Evolutionary conservation across 2,888 invertebrate species (phyloP).

Genomic region (Orthosia incerta): DNA sequence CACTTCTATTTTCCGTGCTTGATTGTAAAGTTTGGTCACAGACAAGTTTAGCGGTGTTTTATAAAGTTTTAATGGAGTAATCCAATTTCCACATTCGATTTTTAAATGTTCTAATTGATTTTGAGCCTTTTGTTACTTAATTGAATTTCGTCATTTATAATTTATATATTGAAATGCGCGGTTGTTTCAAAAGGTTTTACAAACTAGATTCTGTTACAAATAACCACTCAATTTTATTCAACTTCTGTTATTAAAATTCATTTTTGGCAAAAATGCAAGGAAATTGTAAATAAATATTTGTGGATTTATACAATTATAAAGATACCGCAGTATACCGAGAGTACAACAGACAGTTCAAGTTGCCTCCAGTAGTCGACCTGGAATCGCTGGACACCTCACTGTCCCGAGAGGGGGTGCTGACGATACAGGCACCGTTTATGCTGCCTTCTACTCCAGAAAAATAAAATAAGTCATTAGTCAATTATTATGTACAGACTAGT

Average conservation of each 20-base stretch:
- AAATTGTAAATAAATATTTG: no score
- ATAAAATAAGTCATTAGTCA: no score
- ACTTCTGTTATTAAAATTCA: not conserved
- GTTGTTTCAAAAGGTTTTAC: not conserved
- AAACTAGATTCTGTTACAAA: not conserved
- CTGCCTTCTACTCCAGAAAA: not conserved
- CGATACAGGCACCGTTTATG: constrained; percentile 95
- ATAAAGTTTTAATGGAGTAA: constrained; percentile 37
- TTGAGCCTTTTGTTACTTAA: not conserved
- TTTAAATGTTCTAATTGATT: constrained; percentile 27
- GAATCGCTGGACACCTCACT: constrained; percentile 96
- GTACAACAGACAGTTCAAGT: constrained; percentile 97
- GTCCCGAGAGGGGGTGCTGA: constrained; percentile 97
- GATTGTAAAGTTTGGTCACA: constrained; percentile 6
- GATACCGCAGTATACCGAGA: constrained; percentile 97
- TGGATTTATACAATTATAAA: constrained; percentile 84
- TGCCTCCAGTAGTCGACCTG: constrained; percentile 97
- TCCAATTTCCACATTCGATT: constrained; percentile 22
- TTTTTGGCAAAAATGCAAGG: not conserved
- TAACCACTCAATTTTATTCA: not conserved
- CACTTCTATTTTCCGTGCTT: constrained; percentile 10
- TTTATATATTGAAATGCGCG: not conserved
- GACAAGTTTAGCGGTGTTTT: not conserved
- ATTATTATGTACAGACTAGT: no score
- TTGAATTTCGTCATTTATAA: constrained; percentile 6